A percentile compares a stretch with the other conserved stretches of the same genome.
Evolutionary conservation across 2,888 invertebrate genomes (phyloP).

Genomic region (Arge pagana): DNA sequence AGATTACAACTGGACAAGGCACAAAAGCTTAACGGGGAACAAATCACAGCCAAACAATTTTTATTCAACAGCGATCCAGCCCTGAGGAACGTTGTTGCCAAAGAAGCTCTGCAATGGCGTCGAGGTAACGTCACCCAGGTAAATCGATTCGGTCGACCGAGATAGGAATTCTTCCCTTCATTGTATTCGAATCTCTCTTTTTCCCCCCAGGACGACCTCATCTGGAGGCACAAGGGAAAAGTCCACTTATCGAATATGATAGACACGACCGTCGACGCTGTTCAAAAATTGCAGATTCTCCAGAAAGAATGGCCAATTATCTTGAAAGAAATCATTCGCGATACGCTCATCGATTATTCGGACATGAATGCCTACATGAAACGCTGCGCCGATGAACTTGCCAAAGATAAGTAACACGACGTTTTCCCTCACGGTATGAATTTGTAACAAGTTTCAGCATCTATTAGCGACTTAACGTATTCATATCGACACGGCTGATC

Average conservation of each 20-base stretch:
- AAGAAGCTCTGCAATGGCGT: constrained; percentile 83
- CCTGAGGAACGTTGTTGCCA: constrained; percentile 79
- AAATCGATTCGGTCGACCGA: too few species aligned
- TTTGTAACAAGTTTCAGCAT: too few species aligned
- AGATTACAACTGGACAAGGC: constrained; percentile 71
- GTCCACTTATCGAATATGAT: constrained; percentile 72
- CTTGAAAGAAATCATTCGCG: constrained; percentile 76
- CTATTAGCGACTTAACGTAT: too few species aligned
- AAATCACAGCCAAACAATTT: constrained; percentile 56
- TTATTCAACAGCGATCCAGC: constrained; percentile 68
- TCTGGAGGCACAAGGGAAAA: constrained; percentile 75
- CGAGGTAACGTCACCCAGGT: constrained; percentile 65
- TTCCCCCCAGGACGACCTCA: constrained; percentile 69
- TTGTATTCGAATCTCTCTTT: not conserved
- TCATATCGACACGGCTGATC: too few species aligned
- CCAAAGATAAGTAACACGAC: constrained; percentile 41
- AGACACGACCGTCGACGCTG: constrained; percentile 75
- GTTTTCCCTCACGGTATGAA: too few species aligned
- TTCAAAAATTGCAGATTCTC: constrained; percentile 74
- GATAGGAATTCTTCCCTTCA: not conserved
- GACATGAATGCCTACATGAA: constrained; percentile 81
- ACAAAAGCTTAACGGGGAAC: constrained; percentile 52
- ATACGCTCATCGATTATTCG: constrained; percentile 79
- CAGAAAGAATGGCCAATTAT: constrained; percentile 79
- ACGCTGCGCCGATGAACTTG: constrained; percentile 54